A percentile compares a stretch with the other conserved stretches of the same genome.
Evolutionary conservation across 2,113 vertebrate species (phyloP).

Genomic region (Otolemur garnettii): DNA sequence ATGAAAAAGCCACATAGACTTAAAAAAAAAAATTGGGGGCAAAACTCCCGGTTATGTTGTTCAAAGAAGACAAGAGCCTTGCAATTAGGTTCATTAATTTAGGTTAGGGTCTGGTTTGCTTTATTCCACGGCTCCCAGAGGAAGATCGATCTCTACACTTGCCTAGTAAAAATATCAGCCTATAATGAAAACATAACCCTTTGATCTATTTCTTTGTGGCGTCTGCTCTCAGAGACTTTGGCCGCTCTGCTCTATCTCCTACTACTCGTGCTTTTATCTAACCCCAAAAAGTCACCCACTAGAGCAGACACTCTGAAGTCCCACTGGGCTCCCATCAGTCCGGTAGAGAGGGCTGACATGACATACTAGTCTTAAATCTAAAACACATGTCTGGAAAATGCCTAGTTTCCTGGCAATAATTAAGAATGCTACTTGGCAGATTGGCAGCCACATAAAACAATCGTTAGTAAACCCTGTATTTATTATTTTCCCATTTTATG

Average conservation of each 20-base stretch:
- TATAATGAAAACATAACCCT: constrained; percentile 81
- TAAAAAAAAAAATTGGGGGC: constrained; percentile 52
- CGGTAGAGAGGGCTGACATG: constrained; percentile 88
- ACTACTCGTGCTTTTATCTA: constrained; percentile 82
- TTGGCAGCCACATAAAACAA: constrained; percentile 92
- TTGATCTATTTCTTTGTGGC: constrained; percentile 75
- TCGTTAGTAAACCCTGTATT: constrained; percentile 89
- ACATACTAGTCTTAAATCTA: constrained; percentile 90
- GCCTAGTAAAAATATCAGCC: constrained; percentile 77
- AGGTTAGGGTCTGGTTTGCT: constrained; percentile 77
- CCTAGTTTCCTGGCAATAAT: constrained; percentile 92
- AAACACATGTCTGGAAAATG: constrained; percentile 91
- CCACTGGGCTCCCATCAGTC: constrained; percentile 86
- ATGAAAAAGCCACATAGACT: constrained; percentile 76
- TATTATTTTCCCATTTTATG: constrained; percentile 90
- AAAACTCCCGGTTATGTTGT: constrained; percentile 80
- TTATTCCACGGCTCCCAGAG: constrained; percentile 71
- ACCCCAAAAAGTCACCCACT: constrained; percentile 87
- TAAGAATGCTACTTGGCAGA: constrained; percentile 91
- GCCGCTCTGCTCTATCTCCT: constrained; percentile 77
- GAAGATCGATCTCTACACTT: constrained; percentile 77
- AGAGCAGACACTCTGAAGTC: constrained; percentile 80
- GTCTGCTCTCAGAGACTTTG: constrained; percentile 74
- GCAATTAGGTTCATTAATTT: constrained; percentile 72
- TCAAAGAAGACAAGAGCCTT: constrained; percentile 77